These are phyloP conservation scores for Sorex maritimensis DNA, from an alignment of 2,797 vertebrate genomes.

Conservation along the genomic window DNA sequence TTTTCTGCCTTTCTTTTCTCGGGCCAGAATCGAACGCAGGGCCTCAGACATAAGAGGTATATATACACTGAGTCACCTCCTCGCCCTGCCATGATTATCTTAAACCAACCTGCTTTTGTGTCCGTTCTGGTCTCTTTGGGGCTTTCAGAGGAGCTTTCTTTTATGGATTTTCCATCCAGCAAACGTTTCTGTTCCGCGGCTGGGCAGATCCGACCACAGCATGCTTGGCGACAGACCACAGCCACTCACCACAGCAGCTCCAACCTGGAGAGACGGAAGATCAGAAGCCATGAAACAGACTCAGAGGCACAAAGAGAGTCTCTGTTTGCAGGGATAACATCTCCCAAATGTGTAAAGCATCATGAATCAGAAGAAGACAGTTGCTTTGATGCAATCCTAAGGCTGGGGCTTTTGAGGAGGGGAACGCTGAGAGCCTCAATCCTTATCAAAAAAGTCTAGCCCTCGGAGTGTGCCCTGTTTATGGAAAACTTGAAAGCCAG, in stretches of 20 bases:
- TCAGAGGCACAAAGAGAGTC: neutral
- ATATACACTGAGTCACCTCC: neutral
- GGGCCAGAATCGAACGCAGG: too few relatives aligned
- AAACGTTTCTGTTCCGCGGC: constrained; percentile 64
- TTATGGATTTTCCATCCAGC: constrained; percentile 81
- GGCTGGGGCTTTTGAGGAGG: neutral
- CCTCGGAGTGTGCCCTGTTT: constrained; percentile 23
- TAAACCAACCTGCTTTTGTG: constrained; percentile 65
- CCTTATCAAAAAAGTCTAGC: constrained; percentile 50
- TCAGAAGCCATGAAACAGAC: constrained; percentile 48
- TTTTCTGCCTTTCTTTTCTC: too few relatives aligned
- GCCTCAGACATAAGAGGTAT: too few relatives aligned
- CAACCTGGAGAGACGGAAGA: constrained; percentile 28
- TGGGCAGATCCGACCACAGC: constrained; percentile 79
- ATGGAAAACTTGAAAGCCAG: constrained; percentile 78
- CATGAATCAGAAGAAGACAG: constrained; percentile 26
- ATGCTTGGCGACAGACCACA: constrained; percentile 71
- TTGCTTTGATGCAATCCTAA: neutral
- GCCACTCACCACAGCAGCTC: constrained; percentile 38
- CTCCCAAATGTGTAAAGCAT: constrained; percentile 48
- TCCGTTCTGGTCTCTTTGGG: constrained; percentile 30
- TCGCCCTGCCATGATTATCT: neutral
- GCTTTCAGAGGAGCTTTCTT: constrained; percentile 80
- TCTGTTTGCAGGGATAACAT: neutral
- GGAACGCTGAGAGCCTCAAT: neutral